A percentile compares a stretch with the other conserved stretches of the same genome.
phyloP scores from a whole-genome alignment of 2,113 vertebrate species.

The Macquaria ambigua region DNA sequence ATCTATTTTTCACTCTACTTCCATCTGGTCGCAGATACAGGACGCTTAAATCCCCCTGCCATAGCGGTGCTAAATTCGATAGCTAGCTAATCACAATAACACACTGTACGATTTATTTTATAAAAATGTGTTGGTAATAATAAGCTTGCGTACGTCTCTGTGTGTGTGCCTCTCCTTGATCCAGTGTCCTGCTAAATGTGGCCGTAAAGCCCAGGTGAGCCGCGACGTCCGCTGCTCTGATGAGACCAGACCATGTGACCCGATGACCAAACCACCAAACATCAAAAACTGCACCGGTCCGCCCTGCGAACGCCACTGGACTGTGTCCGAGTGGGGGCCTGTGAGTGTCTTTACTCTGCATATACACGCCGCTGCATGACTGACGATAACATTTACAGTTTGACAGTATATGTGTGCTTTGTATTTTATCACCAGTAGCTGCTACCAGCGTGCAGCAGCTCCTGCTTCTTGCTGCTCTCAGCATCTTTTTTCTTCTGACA shows the following conservation, averaged over 20 bases:
- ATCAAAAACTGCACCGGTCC: slow-evolving; percentile 94
- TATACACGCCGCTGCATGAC: not conserved
- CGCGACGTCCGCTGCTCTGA: slow-evolving; percentile 96
- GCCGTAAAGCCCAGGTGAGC: slow-evolving; percentile 88
- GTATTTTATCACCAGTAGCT: not conserved
- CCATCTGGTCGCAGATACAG: too few species aligned
- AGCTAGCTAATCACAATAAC: too few species aligned
- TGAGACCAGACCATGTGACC: slow-evolving; percentile 90
- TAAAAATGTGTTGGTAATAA: not conserved
- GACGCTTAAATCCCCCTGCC: too few species aligned
- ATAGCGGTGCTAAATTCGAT: too few species aligned
- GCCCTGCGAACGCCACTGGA: slow-evolving; percentile 96
- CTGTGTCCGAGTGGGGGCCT: slow-evolving; percentile 95
- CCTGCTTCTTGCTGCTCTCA: not conserved
- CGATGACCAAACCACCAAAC: slow-evolving; percentile 83
- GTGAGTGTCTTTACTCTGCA: slow-evolving; percentile 81
- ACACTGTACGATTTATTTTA: not conserved
- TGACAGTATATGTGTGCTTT: not conserved
- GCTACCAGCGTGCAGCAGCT: not conserved
- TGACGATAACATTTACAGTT: not conserved
- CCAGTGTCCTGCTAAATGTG: slow-evolving; percentile 94
- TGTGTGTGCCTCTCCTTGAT: slow-evolving; percentile 10
- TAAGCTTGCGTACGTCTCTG: not conserved
- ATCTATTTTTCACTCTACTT: too few species aligned
- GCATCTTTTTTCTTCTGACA: too few species aligned